Evolutionary conservation across 2,888 invertebrate genomes (phyloP).

Genomic region (Eutolmus rufibarbis): DNA sequence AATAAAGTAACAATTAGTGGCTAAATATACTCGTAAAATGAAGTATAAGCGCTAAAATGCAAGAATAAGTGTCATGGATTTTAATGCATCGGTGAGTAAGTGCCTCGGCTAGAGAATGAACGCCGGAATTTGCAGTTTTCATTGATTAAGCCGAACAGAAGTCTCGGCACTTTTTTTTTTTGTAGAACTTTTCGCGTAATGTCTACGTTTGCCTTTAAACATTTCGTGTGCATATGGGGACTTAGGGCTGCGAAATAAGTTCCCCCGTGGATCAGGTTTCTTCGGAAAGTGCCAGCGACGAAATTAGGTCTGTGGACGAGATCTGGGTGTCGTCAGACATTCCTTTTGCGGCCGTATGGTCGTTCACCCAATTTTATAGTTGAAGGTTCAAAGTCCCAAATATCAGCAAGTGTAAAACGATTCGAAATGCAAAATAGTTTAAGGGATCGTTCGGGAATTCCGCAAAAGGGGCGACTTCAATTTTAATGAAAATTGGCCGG

Average conservation of each 20-base stretch:
- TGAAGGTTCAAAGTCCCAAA: background rate
- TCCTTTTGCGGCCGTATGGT: slow-evolving; percentile 25
- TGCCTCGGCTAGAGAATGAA: slow-evolving; percentile 56
- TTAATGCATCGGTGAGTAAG: slow-evolving; percentile 70
- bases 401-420: background rate
- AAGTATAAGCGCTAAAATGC: slow-evolving; percentile 25
- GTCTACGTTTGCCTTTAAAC: background rate
- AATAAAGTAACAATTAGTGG: slow-evolving; percentile 11
- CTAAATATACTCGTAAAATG: slow-evolving; percentile 24
- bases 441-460: background rate
- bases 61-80: slow-evolving; percentile 66
- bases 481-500: background rate
- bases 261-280: background rate
- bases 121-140: slow-evolving; percentile 39
- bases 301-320: slow-evolving; percentile 6
- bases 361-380: slow-evolving; percentile 38
- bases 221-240: background rate
- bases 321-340: slow-evolving; percentile 35
- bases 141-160: background rate
- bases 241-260: background rate
- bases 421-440: background rate
- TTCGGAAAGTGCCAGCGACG: background rate
- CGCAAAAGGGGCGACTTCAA: slow-evolving; percentile 50
- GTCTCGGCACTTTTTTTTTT: background rate
- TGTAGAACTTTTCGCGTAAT: background rate